Evolutionary conservation across 2,888 invertebrate genomes (phyloP).

Genomic region (Hydraecia micacea): DNA sequence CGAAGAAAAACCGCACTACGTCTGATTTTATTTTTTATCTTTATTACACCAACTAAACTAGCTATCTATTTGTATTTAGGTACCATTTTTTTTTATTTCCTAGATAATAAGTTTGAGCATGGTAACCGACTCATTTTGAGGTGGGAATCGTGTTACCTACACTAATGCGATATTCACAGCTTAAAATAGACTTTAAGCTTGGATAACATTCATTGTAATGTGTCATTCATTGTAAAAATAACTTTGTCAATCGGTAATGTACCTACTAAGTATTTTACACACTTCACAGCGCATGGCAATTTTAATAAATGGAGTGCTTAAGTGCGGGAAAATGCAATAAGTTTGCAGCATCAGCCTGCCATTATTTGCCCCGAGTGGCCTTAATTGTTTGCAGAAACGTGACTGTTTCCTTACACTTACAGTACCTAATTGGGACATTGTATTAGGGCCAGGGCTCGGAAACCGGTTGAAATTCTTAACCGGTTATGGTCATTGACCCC

Average conservation of each 20-base stretch:
- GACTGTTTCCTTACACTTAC: not conserved
- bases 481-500: no score
- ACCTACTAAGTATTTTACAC: slow-evolving; percentile 45
- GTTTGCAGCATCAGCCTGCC: not conserved
- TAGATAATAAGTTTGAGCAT: not conserved
- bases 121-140: not conserved
- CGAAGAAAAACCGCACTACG: not conserved
- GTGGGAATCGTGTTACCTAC: not conserved
- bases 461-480: no score
- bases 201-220: slow-evolving; percentile 2
- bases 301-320: slow-evolving; percentile 21
- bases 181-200: slow-evolving; percentile 16
- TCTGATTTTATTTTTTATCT: not conserved
- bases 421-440: not conserved
- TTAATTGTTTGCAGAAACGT: no score
- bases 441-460: no score
- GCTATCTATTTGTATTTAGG: no score
- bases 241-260: slow-evolving; percentile 41
- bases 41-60: not conserved
- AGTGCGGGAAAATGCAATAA: not conserved
- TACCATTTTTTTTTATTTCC: no score
- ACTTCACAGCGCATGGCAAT: not conserved
- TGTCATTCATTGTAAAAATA: slow-evolving; percentile 47
- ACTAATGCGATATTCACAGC: slow-evolving; percentile 25
- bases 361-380: not conserved